Conservation (phyloP, 1,140 invertebrate genomes). For the Drosophila carrolli region DNA sequence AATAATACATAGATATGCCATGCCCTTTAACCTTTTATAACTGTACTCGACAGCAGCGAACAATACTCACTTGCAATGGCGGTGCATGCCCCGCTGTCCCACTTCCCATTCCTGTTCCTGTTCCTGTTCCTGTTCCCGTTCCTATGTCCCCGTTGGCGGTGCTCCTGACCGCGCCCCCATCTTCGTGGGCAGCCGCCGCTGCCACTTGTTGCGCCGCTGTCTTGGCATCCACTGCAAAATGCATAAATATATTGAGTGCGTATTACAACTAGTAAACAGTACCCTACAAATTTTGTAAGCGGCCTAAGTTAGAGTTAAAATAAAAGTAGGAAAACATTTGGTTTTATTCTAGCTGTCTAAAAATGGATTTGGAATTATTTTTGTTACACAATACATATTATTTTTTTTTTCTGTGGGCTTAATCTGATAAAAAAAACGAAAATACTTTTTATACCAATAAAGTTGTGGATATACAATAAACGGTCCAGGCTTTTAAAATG, state of each 20-base stretch:
- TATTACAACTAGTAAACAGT: not conserved
- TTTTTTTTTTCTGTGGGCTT: too few species aligned
- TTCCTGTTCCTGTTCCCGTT: constrained; percentile 55
- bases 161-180: constrained; percentile 36
- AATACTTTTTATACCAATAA: constrained; percentile 1
- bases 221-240: constrained; percentile 72
- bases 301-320: too few species aligned
- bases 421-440: not conserved
- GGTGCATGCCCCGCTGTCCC: constrained; percentile 84
- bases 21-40: constrained; percentile 5
- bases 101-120: not conserved
- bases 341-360: too few species aligned
- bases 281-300: too few species aligned
- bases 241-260: constrained; percentile 7
- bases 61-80: constrained; percentile 87
- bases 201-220: constrained; percentile 67
- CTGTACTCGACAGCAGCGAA: not conserved
- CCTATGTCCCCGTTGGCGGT: constrained; percentile 87
- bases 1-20: constrained; percentile 20
- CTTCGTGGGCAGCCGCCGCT: constrained; percentile 67
- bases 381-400: too few species aligned
- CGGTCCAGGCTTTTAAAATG: constrained; percentile 35
- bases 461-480: constrained; percentile 16
- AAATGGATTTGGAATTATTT: too few species aligned
- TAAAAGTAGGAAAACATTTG: too few species aligned